Conservation (phyloP, 2,888 invertebrate genomes). For the Drosophila percnosoma region DNA sequence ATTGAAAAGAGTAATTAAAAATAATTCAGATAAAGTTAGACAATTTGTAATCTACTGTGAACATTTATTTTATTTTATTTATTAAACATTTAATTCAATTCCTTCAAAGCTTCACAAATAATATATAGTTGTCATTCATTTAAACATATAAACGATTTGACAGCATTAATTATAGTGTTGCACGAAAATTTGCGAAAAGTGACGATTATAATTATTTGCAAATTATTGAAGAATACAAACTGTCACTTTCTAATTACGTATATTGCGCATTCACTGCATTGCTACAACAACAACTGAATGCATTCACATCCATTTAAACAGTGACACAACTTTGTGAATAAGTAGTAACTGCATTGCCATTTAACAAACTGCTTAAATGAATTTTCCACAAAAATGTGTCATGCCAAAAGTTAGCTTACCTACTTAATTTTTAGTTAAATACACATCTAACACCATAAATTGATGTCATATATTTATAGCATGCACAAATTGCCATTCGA, state of each 20-base stretch:
- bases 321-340: slow-evolving; percentile 19
- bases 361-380: slow-evolving; percentile 30
- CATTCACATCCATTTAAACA: neutral
- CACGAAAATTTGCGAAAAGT: neutral
- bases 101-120: neutral
- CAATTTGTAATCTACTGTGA: neutral
- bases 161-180: neutral
- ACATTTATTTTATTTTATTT: neutral
- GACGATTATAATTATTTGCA: neutral
- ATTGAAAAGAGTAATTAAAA: neutral
- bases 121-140: neutral
- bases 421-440: slow-evolving; percentile 39
- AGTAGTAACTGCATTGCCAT: slow-evolving; percentile 14
- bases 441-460: slow-evolving; percentile 34
- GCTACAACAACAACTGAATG: neutral
- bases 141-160: neutral
- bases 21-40: neutral
- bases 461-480: slow-evolving; percentile 37
- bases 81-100: neutral
- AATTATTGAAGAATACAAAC: neutral
- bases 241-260: slow-evolving; percentile 3
- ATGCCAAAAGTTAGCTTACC: slow-evolving; percentile 27
- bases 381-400: slow-evolving; percentile 54
- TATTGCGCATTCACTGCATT: neutral
- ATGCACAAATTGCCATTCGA: slow-evolving; percentile 17